phyloP scores from a whole-genome alignment of 2,113 vertebrate genomes.

The Acrocephalus kingi region DNA sequence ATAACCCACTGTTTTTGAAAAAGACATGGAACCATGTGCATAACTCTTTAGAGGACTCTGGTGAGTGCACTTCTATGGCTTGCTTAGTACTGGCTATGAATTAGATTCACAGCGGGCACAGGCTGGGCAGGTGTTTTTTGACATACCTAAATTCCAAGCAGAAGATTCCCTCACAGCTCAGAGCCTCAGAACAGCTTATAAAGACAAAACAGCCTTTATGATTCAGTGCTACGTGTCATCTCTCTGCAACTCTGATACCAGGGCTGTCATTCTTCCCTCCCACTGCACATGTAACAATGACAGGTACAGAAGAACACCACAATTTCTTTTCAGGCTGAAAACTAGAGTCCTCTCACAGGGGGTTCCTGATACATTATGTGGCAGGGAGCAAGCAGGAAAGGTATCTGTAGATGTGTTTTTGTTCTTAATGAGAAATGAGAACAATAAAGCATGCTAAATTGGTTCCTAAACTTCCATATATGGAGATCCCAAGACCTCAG shows the following conservation, averaged over 20 bases:
- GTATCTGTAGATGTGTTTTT: neutral
- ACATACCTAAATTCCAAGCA: neutral
- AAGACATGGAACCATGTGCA: neutral
- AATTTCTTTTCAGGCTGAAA: neutral
- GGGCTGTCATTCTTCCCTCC: constrained; percentile 1
- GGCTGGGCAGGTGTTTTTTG: neutral
- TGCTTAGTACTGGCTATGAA: neutral
- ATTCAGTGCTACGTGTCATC: constrained; percentile 6
- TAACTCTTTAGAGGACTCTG: neutral
- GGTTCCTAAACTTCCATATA: neutral
- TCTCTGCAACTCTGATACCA: neutral
- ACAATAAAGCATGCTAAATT: neutral
- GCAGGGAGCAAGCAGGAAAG: neutral
- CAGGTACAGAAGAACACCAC: neutral
- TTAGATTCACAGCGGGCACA: neutral
- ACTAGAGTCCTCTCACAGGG: neutral
- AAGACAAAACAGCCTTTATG: constrained; percentile 27
- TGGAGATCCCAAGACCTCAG: neutral
- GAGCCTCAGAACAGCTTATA: neutral
- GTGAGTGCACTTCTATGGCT: neutral
- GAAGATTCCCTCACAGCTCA: neutral
- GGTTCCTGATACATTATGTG: neutral
- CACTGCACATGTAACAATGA: constrained; percentile 1
- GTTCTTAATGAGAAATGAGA: neutral
- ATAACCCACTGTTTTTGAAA: neutral